Base-by-base conservation (phyloP, 2,113 vertebrate genomes). In the Atherinomorus stipes region DNA sequence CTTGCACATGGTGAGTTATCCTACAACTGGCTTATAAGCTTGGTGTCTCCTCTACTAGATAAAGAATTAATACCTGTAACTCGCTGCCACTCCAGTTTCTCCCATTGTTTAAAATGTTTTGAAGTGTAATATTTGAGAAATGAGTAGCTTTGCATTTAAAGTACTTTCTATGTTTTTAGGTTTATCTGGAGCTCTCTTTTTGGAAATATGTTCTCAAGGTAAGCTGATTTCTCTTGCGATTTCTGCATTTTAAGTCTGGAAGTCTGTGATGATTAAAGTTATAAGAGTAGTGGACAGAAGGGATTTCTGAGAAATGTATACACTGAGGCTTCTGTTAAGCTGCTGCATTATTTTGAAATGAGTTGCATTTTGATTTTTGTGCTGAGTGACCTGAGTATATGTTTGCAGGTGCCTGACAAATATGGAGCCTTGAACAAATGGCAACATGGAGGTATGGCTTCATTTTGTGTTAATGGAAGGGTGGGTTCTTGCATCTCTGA, bases 221-320 rank as follows among this genome's bases (percentile, higher is more conserved):
- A 28, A 28, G 28, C 28, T 28, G n/a, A n/a, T n/a, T n/a, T n/a
- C n/a, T n/a, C n/a, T n/a, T n/a, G n/a, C n/a, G n/a, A n/a, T n/a
- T n/a, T 1, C 0, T 0, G 11, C 2, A 1, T 0, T 1, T 8
- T 38, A 0, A 26, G 4, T 16, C 0, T 38, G 0, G 31, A 52
- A 50, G 89, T 91, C 85, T 0, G 13, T 92, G 92, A 93, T 92
- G 90, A 76, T 54, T 65, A 34, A 2, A 11, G 8, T 68, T 0
- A 16, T 91, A 92, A 93, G 92, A 94, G 93, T 94, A 94, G 93
- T 94, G 93, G 92, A 92, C 93, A 93, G 93, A 89, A 92, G 70
- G 34, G 58, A 85, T 94, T 94, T 95, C 93, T 95, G 93, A 94
- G 1, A 11, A 76, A 31, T 11, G n/a, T 38, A 19, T 9, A 28